Conservation (phyloP, 2,113 vertebrate species). For the Arothron firmamentum region DNA sequence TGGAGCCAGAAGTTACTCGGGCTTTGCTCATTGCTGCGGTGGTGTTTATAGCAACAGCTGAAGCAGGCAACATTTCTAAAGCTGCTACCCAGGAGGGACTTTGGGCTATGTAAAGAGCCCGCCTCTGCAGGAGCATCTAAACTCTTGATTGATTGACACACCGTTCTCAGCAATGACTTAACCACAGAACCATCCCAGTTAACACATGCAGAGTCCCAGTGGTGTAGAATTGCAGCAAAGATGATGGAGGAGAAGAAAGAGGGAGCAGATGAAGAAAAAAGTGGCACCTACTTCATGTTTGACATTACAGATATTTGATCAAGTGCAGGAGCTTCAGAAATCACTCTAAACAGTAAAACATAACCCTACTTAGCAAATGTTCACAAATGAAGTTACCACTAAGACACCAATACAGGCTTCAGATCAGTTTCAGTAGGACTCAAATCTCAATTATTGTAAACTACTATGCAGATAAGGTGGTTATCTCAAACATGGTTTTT, state of each 20-base stretch:
- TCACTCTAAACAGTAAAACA: no score
- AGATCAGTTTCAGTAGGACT: no score
- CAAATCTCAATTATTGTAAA: no score
- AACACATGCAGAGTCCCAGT: constrained; percentile 38
- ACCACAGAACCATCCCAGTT: constrained; percentile 52
- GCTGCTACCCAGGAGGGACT: constrained; percentile 30
- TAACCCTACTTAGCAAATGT: no score
- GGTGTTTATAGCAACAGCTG: constrained; percentile 48
- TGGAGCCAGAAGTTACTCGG: constrained; percentile 18
- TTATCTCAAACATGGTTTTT: no score
- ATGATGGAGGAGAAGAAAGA: no score
- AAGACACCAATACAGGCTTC: no score
- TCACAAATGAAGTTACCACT: no score
- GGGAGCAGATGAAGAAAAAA: no score
- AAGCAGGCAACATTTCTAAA: constrained; percentile 28
- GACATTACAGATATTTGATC: not conserved
- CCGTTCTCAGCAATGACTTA: constrained; percentile 55
- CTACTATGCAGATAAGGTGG: no score
- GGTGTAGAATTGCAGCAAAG: constrained; percentile 42
- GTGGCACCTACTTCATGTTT: no score
- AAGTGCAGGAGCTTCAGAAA: not conserved
- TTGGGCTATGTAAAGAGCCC: constrained; percentile 35
- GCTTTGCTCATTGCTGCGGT: constrained; percentile 23
- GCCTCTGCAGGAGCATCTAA: constrained; percentile 10
- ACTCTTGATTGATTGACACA: constrained; percentile 38